A percentile compares a stretch with the other conserved stretches of the same genome.
These are phyloP conservation scores for Drosophila kurseongensis DNA, from an alignment of 1,140 invertebrate species.

Conservation along the genomic window DNA sequence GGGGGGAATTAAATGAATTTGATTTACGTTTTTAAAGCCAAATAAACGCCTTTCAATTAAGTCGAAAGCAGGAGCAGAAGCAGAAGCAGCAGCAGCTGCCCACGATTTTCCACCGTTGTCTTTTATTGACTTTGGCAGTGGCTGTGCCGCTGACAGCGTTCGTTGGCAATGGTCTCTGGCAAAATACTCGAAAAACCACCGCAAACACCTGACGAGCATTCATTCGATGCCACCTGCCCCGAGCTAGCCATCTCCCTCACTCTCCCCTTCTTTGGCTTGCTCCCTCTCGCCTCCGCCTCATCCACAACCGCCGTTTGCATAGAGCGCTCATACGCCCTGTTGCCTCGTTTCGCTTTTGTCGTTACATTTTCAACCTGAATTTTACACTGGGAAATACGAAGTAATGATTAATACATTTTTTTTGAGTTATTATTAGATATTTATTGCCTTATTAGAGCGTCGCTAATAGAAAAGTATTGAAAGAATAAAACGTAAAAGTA, in stretches of 20 bases:
- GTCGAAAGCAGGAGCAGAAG: slow-evolving; percentile 41
- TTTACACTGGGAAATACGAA: background rate
- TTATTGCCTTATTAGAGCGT: too few species aligned
- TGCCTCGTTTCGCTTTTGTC: slow-evolving; percentile 70
- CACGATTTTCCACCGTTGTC: slow-evolving; percentile 21
- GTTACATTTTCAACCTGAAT: slow-evolving; percentile 53
- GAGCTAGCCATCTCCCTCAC: background rate
- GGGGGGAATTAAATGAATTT: slow-evolving; percentile 80
- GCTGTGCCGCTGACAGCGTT: slow-evolving; percentile 67
- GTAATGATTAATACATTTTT: too few species aligned
- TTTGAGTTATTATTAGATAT: too few species aligned
- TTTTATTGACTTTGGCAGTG: slow-evolving; percentile 76
- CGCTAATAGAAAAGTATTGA: too few species aligned
- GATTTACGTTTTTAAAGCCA: slow-evolving; percentile 83
- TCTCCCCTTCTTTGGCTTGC: background rate
- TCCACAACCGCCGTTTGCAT: slow-evolving; percentile 46
- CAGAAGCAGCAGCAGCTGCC: slow-evolving; percentile 22
- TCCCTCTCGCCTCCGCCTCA: background rate
- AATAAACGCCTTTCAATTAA: slow-evolving; percentile 84
- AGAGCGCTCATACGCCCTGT: slow-evolving; percentile 77
- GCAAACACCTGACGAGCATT: slow-evolving; percentile 80
- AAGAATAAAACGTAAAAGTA: too few species aligned
- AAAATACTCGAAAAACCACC: slow-evolving; percentile 78
- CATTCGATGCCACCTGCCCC: slow-evolving; percentile 47
- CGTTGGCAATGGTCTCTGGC: slow-evolving; percentile 61